A percentile compares a stretch with the other conserved stretches of the same genome.
These are phyloP conservation scores for Pollenia griseotomentosa DNA, from an alignment of 2,888 invertebrate species.

Conservation along the genomic window DNA sequence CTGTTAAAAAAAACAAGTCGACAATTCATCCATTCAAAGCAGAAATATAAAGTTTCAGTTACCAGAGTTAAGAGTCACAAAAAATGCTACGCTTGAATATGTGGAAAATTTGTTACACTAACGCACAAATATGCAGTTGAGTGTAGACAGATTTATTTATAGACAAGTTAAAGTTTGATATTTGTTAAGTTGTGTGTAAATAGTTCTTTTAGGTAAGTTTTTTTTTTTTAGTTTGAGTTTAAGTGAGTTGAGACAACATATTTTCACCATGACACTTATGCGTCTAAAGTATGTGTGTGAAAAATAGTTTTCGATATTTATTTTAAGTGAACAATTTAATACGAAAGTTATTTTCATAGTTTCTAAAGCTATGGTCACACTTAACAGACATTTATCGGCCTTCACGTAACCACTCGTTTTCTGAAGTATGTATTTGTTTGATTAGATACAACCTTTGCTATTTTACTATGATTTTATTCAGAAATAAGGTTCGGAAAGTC, in stretches of 20 bases:
- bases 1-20: background rate
- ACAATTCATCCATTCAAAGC: constrained; percentile 46
- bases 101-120: constrained; percentile 62
- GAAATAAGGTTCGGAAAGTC: no score
- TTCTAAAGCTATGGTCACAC: no score
- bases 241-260: constrained; percentile 24
- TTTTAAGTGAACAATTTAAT: no score
- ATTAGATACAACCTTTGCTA: no score
- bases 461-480: no score
- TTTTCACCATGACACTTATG: constrained; percentile 37
- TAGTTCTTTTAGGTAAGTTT: constrained; percentile 1
- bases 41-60: constrained; percentile 38
- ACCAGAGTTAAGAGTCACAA: background rate
- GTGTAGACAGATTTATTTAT: background rate
- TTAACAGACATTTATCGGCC: no score
- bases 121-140: constrained; percentile 12
- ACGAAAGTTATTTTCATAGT: no score
- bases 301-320: background rate
- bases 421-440: no score
- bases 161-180: constrained; percentile 1
- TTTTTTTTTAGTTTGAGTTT: background rate
- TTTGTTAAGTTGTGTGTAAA: constrained; percentile 39
- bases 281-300: constrained; percentile 7
- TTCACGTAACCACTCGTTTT: no score
- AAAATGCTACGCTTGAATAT: constrained; percentile 59